These are phyloP conservation scores for Hirudinaria manillensis DNA, from an alignment of 2,888 invertebrate species.

Conservation along the genomic window DNA sequence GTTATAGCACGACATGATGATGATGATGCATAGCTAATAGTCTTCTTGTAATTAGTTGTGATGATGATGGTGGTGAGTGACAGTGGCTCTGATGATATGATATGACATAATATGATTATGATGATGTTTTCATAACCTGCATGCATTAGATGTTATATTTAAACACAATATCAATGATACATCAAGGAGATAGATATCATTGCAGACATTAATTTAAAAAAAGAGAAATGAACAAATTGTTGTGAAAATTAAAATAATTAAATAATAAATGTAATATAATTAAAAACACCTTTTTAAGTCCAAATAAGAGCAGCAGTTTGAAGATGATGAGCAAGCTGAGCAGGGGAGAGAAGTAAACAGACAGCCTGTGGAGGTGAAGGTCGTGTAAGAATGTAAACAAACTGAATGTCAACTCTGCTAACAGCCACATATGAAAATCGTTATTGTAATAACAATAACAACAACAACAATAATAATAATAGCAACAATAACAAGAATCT, in stretches of 20 bases:
- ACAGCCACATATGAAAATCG: not conserved
- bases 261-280: not conserved
- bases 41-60: too few relatives aligned
- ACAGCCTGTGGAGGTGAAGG: conserved; percentile 56
- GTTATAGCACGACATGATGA: not conserved
- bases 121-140: too few relatives aligned
- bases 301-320: conserved; percentile 69
- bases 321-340: conserved; percentile 63
- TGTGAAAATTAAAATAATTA: not conserved
- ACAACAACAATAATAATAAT: not conserved
- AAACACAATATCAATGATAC: too few relatives aligned
- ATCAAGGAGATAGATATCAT: too few relatives aligned
- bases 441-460: not conserved
- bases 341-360: conserved; percentile 68
- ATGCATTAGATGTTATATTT: too few relatives aligned
- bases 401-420: not conserved
- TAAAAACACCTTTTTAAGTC: conserved; percentile 60
- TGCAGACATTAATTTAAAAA: too few relatives aligned
- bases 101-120: too few relatives aligned
- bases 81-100: too few relatives aligned
- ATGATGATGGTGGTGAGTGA: too few relatives aligned
- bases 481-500: not conserved
- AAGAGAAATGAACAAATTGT: too few relatives aligned
- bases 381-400: not conserved
- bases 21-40: not conserved